Conservation (phyloP, 1,140 invertebrate species). For the Bombus picipes region DNA sequence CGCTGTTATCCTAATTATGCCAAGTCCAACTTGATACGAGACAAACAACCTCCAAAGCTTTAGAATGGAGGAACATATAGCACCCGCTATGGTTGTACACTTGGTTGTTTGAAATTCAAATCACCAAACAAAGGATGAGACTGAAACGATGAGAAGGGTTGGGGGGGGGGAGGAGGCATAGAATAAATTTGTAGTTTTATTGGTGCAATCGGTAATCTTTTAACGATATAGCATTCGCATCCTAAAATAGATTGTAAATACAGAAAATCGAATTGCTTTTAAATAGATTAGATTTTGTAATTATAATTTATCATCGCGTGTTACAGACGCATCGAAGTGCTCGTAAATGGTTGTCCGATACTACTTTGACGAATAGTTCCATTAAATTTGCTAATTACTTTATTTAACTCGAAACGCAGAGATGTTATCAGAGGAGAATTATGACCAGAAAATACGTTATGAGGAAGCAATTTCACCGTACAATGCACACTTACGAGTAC, state of each 20-base stretch:
- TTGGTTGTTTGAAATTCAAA: background rate
- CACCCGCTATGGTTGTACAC: background rate
- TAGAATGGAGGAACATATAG: slow-evolving; percentile 8
- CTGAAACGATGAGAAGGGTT: background rate
- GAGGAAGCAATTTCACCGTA: background rate
- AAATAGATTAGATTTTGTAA: background rate
- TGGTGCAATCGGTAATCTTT: background rate
- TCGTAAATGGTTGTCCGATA: background rate
- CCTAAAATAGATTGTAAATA: background rate
- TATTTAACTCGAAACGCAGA: slow-evolving; percentile 4
- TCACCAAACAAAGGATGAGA: background rate
- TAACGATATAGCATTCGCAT: background rate
- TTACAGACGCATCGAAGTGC: background rate
- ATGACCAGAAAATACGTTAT: slow-evolving; percentile 9
- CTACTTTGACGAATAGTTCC: slow-evolving; percentile 3
- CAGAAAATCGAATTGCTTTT: background rate
- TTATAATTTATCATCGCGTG: background rate
- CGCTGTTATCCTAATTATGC: slow-evolving; percentile 75
- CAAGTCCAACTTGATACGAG: slow-evolving; percentile 70
- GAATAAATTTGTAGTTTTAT: background rate
- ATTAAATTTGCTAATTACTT: slow-evolving; percentile 26
- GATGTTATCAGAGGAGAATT: slow-evolving; percentile 8
- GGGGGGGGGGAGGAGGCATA: rapidly evolving
- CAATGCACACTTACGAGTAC: background rate
- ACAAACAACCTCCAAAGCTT: slow-evolving; percentile 65